Conservation (phyloP, 2,888 invertebrate genomes). For the Hydrotaea cyrtoneurina region DNA sequence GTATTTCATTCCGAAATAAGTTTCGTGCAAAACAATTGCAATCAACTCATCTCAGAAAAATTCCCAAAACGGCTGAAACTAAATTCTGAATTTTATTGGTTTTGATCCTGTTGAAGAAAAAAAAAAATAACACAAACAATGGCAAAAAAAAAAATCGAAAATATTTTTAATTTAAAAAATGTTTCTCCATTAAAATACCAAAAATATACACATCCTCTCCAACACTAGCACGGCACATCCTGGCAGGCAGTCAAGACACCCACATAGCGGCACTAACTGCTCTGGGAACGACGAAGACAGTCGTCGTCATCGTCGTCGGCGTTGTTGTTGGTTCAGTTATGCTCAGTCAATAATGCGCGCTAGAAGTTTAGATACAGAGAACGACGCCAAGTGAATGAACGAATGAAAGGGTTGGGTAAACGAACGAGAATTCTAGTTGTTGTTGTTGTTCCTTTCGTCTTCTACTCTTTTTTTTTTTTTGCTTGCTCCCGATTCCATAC, state of each 20-base stretch:
- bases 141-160: not conserved
- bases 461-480: not conserved
- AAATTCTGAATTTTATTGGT: slow-evolving; percentile 4
- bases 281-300: slow-evolving; percentile 14
- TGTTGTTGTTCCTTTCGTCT: slow-evolving; percentile 11
- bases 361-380: slow-evolving; percentile 45
- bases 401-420: slow-evolving; percentile 58
- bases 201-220: not conserved
- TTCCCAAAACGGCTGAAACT: not conserved
- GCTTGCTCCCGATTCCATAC: slow-evolving; percentile 27
- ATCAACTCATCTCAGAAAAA: slow-evolving; percentile 15
- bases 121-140: slow-evolving; percentile 16
- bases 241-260: not conserved
- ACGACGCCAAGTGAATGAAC: slow-evolving; percentile 56
- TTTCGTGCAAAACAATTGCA: slow-evolving; percentile 31
- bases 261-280: not conserved
- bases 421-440: slow-evolving; percentile 27
- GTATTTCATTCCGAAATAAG: slow-evolving; percentile 7
- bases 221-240: slow-evolving; percentile 22
- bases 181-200: slow-evolving; percentile 28
- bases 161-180: slow-evolving; percentile 36
- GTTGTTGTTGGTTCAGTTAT: slow-evolving; percentile 11
- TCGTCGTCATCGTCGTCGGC: not conserved
- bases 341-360: slow-evolving; percentile 54
- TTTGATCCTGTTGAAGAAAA: not conserved